A percentile compares a stretch with the other conserved stretches of the same genome.
These are phyloP conservation scores for Petrocephalus sullivani DNA, from an alignment of 2,797 vertebrate genomes.

Conservation along the genomic window DNA sequence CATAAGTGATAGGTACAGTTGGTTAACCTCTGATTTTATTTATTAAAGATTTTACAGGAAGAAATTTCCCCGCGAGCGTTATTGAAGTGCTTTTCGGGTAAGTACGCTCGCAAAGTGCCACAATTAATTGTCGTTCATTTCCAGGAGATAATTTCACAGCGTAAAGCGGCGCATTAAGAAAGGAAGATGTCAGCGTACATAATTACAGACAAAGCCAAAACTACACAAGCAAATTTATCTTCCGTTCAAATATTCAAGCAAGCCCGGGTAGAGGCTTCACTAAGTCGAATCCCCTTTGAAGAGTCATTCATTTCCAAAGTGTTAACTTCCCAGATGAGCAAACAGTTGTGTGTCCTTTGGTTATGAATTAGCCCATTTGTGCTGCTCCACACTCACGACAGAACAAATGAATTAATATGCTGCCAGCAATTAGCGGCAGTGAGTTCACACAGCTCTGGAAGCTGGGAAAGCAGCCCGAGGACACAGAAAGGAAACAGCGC, in stretches of 20 bases:
- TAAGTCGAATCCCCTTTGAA: constrained; percentile 37
- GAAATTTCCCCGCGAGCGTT: constrained; percentile 66
- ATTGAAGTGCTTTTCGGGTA: constrained; percentile 58
- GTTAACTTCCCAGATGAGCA: constrained; percentile 46
- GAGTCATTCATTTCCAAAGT: constrained; percentile 47
- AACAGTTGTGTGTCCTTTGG: constrained; percentile 39
- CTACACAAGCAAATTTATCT: constrained; percentile 63
- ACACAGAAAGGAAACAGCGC: not conserved
- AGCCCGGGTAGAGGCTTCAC: constrained; percentile 39
- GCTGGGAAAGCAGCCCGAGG: not conserved
- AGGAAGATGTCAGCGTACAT: constrained; percentile 64
- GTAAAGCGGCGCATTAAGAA: constrained; percentile 60
- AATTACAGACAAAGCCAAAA: constrained; percentile 62
- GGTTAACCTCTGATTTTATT: constrained; percentile 50
- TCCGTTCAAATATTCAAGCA: constrained; percentile 51
- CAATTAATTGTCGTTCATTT: constrained; percentile 75
- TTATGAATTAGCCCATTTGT: constrained; percentile 26
- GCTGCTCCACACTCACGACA: not conserved
- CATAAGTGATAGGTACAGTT: constrained; percentile 46
- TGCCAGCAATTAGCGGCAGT: constrained; percentile 18
- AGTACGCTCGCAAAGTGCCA: constrained; percentile 59
- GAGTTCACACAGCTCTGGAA: not conserved
- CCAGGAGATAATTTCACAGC: constrained; percentile 68
- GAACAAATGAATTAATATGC: constrained; percentile 19
- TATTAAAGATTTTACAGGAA: constrained; percentile 58